Percentiles rank a stretch among this genome's conserved stretches.
Evolutionary conservation across 2,797 vertebrate genomes (phyloP).

Genomic region (Sebastes melanostomus): DNA sequence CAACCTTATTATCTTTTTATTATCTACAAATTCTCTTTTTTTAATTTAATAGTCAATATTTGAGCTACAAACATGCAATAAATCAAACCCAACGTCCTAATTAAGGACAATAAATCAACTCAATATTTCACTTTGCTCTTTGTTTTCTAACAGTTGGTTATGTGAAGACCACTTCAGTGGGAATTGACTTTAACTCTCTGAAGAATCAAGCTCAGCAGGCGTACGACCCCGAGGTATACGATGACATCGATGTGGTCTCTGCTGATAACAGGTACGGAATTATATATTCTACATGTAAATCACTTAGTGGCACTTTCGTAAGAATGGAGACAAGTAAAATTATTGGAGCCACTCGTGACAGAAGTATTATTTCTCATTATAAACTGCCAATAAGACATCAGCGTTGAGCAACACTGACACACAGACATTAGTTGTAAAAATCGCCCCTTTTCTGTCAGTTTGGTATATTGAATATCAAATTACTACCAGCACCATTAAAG

Average conservation of each 20-base stretch:
- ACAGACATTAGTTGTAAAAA: background rate
- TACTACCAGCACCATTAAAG: background rate
- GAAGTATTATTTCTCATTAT: background rate
- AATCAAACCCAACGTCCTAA: background rate
- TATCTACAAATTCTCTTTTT: background rate
- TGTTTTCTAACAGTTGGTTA: constrained; percentile 86
- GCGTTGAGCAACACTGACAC: background rate
- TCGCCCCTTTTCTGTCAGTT: background rate
- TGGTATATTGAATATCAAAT: background rate
- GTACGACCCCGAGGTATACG: constrained; percentile 88
- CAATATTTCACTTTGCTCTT: background rate
- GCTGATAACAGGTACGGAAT: constrained; percentile 69
- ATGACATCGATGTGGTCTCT: constrained; percentile 84
- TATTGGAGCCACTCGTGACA: background rate
- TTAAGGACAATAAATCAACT: background rate
- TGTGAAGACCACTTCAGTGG: constrained; percentile 89
- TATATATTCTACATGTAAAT: background rate
- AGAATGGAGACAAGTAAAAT: background rate
- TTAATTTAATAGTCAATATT: background rate
- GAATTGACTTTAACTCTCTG: constrained; percentile 89
- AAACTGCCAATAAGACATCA: background rate
- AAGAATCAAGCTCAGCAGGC: constrained; percentile 68
- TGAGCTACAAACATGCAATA: background rate
- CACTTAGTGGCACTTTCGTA: background rate
- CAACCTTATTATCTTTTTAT: background rate